phyloP scores from a whole-genome alignment of 2,888 invertebrate genomes.

The Lasioglossum figueresi region DNA sequence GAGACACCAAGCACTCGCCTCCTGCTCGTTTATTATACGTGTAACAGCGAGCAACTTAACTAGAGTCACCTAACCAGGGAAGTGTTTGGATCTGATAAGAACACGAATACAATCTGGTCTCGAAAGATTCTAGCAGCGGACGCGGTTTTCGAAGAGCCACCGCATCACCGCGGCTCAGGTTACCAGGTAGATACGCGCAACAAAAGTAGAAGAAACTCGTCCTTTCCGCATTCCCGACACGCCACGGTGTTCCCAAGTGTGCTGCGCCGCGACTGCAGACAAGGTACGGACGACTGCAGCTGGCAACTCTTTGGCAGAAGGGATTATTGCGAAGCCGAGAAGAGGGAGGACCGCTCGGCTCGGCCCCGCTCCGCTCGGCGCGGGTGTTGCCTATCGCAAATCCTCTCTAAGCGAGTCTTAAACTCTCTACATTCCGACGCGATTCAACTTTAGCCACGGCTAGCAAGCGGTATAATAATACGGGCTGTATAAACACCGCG shows the following conservation, averaged over 20 bases:
- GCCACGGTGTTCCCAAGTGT: conserved; percentile 64
- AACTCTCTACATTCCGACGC: conserved; percentile 58
- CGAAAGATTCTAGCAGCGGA: conserved; percentile 60
- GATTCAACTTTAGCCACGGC: conserved; percentile 48
- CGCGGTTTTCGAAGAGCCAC: conserved; percentile 69
- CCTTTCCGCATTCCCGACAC: conserved; percentile 74
- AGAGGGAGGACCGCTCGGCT: conserved; percentile 22
- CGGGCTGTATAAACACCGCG: conserved; percentile 33
- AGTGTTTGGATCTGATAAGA: conserved; percentile 66
- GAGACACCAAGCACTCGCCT: conserved; percentile 1
- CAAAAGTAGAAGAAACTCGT: conserved; percentile 73
- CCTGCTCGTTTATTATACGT: conserved; percentile 32
- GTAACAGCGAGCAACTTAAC: conserved; percentile 25
- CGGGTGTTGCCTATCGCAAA: conserved; percentile 63
- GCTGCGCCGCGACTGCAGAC: conserved; percentile 55
- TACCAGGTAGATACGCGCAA: conserved; percentile 66
- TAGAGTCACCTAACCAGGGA: conserved; percentile 47
- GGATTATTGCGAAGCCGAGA: conserved; percentile 55
- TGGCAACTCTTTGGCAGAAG: conserved; percentile 63
- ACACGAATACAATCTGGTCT: conserved; percentile 63
- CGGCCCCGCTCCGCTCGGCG: conserved; percentile 24
- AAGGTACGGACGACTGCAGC: conserved; percentile 60
- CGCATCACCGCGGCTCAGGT: conserved; percentile 65
- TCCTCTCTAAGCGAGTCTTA: conserved; percentile 55
- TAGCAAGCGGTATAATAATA: conserved; percentile 39